Conservation (phyloP, 2,797 vertebrate genomes). For the Aphelocoma californica region DNA sequence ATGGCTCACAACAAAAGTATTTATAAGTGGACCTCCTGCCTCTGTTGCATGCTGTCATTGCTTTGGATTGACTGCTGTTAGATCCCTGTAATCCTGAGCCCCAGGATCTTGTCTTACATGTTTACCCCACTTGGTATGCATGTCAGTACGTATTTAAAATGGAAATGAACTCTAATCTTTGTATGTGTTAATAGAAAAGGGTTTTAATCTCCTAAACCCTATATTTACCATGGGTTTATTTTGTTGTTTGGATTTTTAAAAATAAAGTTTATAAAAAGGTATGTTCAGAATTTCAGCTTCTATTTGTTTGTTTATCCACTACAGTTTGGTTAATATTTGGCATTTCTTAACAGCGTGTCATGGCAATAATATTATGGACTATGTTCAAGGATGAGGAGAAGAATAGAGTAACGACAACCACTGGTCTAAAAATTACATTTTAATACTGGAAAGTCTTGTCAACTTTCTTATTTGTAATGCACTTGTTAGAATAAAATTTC, state of each 20-base stretch:
- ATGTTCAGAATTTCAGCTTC: not conserved
- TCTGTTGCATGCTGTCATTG: conserved; percentile 46
- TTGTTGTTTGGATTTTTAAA: not conserved
- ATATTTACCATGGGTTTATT: not conserved
- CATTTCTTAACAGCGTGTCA: not conserved
- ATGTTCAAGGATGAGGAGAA: not conserved
- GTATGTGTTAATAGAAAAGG: conserved; percentile 40
- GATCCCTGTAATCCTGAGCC: conserved; percentile 63
- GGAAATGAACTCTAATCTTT: conserved; percentile 58
- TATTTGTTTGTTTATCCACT: not conserved
- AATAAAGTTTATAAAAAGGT: not conserved
- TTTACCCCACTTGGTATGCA: conserved; percentile 56
- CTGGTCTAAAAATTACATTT: not conserved
- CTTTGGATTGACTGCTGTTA: conserved; percentile 68
- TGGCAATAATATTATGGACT: not conserved
- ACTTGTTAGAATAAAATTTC: not conserved
- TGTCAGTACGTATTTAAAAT: conserved; percentile 58
- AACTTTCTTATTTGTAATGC: not conserved
- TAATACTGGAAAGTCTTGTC: not conserved
- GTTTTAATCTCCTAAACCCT: conserved; percentile 37
- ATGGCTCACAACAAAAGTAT: conserved; percentile 54
- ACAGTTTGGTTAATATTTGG: not conserved
- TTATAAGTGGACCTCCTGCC: conserved; percentile 62
- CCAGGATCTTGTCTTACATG: conserved; percentile 54
- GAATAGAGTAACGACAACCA: not conserved